Conservation (phyloP, 2,797 vertebrate genomes). For the Hemitrygon akajei region DNA sequence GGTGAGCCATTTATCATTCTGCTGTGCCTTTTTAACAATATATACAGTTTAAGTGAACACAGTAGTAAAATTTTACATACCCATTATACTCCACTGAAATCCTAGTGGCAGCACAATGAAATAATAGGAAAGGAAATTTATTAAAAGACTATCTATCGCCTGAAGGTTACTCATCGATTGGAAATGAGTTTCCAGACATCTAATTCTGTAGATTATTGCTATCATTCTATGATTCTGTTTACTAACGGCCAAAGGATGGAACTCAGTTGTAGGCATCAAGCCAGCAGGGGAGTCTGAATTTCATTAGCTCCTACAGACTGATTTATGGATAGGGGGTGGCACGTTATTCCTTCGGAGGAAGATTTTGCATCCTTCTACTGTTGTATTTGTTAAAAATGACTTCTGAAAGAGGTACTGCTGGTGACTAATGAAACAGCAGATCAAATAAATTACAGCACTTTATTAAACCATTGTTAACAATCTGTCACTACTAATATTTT, state of each 20-base stretch:
- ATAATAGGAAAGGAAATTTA: conserved; percentile 23
- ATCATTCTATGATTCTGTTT: neutral
- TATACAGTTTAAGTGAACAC: neutral
- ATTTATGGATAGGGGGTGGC: neutral
- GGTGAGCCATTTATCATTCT: neutral
- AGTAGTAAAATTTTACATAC: neutral
- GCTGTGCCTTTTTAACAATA: too few relatives aligned
- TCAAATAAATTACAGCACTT: neutral
- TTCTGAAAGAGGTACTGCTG: neutral
- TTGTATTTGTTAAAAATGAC: neutral
- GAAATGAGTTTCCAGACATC: neutral
- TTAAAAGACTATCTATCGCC: neutral
- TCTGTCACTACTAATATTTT: neutral
- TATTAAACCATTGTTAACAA: neutral
- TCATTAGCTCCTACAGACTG: neutral
- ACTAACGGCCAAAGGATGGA: neutral
- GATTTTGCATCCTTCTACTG: neutral
- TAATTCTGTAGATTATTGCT: neutral
- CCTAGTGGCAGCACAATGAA: neutral
- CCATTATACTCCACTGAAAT: conserved; percentile 22
- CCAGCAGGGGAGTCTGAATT: neutral
- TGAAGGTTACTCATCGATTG: neutral
- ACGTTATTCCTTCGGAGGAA: neutral
- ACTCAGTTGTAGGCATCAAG: neutral
- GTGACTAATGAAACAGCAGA: neutral